Base-by-base conservation (phyloP, 2,113 vertebrate genomes). In the Chlamydotis undulata region DNA sequence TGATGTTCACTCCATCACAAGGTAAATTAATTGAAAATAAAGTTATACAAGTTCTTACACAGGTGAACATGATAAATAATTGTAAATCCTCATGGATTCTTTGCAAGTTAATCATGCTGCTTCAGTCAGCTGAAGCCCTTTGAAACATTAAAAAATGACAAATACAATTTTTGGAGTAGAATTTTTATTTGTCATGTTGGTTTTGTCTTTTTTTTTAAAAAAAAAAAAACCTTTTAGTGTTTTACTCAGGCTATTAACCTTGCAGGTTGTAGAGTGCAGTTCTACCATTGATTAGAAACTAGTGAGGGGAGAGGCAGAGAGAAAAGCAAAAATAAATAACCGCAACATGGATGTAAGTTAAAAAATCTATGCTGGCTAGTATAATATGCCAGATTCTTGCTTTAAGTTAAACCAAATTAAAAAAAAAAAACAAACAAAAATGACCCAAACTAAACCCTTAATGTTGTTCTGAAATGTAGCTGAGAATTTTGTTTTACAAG, bases 251-350 rank as follows among this genome's bases (percentile, higher is more conserved):
- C 39, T 86, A 23, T 64, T 69, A 64, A 33, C 5, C 49, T 74
- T 76, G 9, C 19, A 60, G 15, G 9, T 28, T 78, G 31, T 21
- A 68, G 8, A 63, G 19, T 26, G 9, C 15, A 71, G 10, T 39
- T 84, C 29, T 70, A 19, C 12, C 10, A 8, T 57, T 50, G 17
- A 31, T 52, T 76, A 76, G 63, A 94, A 94, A 49, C 4, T 12
- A 43, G 3, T n/a, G 7, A 0, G 7, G 22, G 8, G 5, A 52
- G 9, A 21, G 14, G 3, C 1, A 1, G 23, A 16, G 7, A 61
- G 22, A 52, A 53, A 25, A 64, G 14, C 19, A 49, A 81, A 53
- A 71, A 37, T 33, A 33, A 77, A 53, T 33, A 60, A 55, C 29
- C 52, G 22, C 23, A 50, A 24, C 35, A 24, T 13, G 21, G 8